Evolutionary conservation across 2,888 invertebrate genomes (phyloP).

Genomic region (Drosophila differens): DNA sequence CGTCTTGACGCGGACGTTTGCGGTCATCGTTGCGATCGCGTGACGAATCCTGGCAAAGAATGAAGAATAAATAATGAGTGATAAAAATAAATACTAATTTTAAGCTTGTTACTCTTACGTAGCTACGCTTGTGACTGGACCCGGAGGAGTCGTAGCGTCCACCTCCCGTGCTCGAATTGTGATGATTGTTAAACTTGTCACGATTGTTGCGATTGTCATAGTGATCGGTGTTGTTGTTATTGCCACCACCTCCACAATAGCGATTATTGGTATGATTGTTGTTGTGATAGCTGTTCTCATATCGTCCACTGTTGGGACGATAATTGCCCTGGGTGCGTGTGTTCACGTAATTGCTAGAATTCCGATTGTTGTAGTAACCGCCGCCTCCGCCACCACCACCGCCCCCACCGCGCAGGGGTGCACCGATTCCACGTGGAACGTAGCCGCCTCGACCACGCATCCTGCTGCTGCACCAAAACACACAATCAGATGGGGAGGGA

Average conservation of each 20-base stretch:
- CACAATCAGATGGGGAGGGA: background rate
- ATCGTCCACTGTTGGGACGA: constrained; percentile 77
- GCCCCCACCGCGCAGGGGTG: constrained; percentile 60
- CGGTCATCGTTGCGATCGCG: constrained; percentile 84
- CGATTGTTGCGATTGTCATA: constrained; percentile 74
- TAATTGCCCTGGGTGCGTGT: constrained; percentile 82
- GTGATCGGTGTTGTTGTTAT: constrained; percentile 54
- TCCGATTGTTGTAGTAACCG: constrained; percentile 75
- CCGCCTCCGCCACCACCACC: constrained; percentile 78
- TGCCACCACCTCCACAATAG: constrained; percentile 63
- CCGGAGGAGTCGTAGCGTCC: constrained; percentile 78
- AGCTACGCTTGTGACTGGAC: constrained; percentile 82
- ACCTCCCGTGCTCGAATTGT: constrained; percentile 68
- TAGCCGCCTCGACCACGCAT: constrained; percentile 82
- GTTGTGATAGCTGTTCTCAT: constrained; percentile 73
- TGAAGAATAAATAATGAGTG: constrained; percentile 8
- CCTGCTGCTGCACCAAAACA: constrained; percentile 28
- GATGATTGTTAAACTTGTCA: constrained; percentile 70
- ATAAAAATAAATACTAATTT: background rate
- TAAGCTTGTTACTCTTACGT: constrained; percentile 69
- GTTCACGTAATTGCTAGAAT: constrained; percentile 78
- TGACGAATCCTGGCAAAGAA: constrained; percentile 75
- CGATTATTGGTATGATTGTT: constrained; percentile 74
- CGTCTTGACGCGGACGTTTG: constrained; percentile 84
- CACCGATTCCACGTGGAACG: constrained; percentile 9